Percentiles rank a stretch among this genome's conserved stretches.
Evolutionary conservation across 2,797 vertebrate genomes (phyloP).

Genomic region (Manis javanica): DNA sequence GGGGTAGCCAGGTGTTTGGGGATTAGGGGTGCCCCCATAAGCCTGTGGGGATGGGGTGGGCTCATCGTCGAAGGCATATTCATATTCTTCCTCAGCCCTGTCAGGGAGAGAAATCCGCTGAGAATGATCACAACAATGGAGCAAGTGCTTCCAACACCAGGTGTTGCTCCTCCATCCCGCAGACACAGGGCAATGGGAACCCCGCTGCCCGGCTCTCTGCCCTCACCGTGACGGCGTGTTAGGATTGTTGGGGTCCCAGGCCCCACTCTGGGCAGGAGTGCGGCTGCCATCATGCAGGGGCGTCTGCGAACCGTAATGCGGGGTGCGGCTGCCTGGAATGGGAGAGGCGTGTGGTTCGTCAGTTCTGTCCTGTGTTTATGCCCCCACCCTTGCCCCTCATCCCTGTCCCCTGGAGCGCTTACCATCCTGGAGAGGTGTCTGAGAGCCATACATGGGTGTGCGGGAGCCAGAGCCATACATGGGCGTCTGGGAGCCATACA

Average conservation of each 20-base stretch:
- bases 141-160: not conserved
- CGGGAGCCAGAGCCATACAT: slow-evolving; percentile 96
- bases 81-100: slow-evolving; percentile 96
- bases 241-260: slow-evolving; percentile 97
- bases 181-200: not conserved
- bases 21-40: slow-evolving; percentile 95
- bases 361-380: not conserved
- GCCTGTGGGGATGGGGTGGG: slow-evolving; percentile 96
- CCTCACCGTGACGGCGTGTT: slow-evolving; percentile 95
- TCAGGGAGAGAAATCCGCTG: not conserved
- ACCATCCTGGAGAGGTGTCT: slow-evolving; percentile 96
- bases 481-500: slow-evolving; percentile 96
- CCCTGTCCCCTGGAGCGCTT: slow-evolving; percentile 57
- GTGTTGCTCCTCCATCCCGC: not conserved
- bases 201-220: no score
- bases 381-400: accelerated
- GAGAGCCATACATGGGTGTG: slow-evolving; percentile 96
- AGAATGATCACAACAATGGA: not conserved
- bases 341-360: not conserved
- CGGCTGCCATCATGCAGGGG: slow-evolving; percentile 96
- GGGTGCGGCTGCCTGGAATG: slow-evolving; percentile 92
- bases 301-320: slow-evolving; percentile 96
- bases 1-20: slow-evolving; percentile 96
- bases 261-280: slow-evolving; percentile 96
- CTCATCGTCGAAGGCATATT: slow-evolving; percentile 95